Evolutionary conservation across 2,113 vertebrate genomes (phyloP), one percentile per base, ranked within the genome.

Genomic region (Lamprotornis superbus): DNA sequence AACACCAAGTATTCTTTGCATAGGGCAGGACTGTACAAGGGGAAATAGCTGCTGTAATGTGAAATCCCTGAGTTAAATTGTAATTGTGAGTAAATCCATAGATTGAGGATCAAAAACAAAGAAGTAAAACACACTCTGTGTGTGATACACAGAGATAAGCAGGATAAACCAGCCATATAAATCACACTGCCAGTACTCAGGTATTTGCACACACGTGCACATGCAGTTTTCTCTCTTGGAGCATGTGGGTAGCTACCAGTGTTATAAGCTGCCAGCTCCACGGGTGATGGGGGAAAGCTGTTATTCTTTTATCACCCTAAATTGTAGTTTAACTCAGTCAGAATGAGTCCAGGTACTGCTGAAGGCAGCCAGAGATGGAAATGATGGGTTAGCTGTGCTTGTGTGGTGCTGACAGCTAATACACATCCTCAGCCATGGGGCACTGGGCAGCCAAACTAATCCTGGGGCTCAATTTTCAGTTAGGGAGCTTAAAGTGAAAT

Each of bases 41-140:
- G 69, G 46, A 95, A 95, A 68, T 57, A 81, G 64, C 71, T 80
- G 42, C 42, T 61, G 73, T 70, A 87, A 91, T 0, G 1, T 69
- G 89, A 94, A 95, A 94, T 87, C 79, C 68, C 67, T 12, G 42
- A 64, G 68, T 79, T 83, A 82, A 93, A 94, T 65, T 55, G 75
- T 88, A 67, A 60, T 61, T 75, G 59, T 64, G 68, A 95, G 70
- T 80, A 84, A 87, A 92, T 89, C 79, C 56, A 68, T 76, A 87
- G 10, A 3, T 3, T 68, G 83, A 78, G 50, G 76, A 73, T 57
- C 53, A 87, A 84, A 88, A 89, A 61, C 91, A 97, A 95, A 89
- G 79, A 80, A 83, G 25, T 55, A 64, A 87, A 93, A 71, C 90
- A 44, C 5, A 11, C 31, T 91, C 50, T n/a, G 23, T 55, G 40